These are phyloP conservation scores for Agriopis aurantiaria DNA, from an alignment of 2,888 invertebrate genomes.

Conservation along the genomic window DNA sequence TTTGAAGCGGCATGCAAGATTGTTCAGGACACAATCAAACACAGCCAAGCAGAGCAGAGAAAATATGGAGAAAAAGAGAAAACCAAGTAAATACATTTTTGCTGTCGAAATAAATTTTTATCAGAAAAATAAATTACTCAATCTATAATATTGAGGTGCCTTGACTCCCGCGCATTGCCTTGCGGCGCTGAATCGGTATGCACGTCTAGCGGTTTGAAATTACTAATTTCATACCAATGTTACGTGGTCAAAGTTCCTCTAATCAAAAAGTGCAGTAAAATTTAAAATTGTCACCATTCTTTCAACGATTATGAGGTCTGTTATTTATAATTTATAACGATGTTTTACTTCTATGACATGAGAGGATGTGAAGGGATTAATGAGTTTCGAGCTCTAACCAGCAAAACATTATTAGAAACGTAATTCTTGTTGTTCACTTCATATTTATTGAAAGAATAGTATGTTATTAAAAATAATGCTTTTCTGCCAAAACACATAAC, in stretches of 20 bases:
- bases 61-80: slow-evolving; percentile 92
- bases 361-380: slow-evolving; percentile 24
- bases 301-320: slow-evolving; percentile 61
- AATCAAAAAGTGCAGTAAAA: slow-evolving; percentile 83
- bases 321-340: slow-evolving; percentile 13
- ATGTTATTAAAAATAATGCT: slow-evolving; percentile 71
- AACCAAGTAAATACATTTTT: slow-evolving; percentile 90
- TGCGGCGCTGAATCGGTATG: slow-evolving; percentile 37
- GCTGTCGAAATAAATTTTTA: slow-evolving; percentile 82
- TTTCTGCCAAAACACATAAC: slow-evolving; percentile 81
- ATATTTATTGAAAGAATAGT: slow-evolving; percentile 70
- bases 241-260: slow-evolving; percentile 77
- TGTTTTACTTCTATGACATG: slow-evolving; percentile 10
- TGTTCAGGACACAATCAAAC: slow-evolving; percentile 93
- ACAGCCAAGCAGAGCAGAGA: slow-evolving; percentile 94
- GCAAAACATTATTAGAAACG: slow-evolving; percentile 19
- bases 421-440: neutral
- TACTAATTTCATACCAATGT: slow-evolving; percentile 42
- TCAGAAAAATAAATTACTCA: slow-evolving; percentile 82
- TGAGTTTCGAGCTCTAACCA: slow-evolving; percentile 26
- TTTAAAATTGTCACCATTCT: slow-evolving; percentile 73
- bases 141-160: slow-evolving; percentile 77
- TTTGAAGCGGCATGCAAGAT: slow-evolving; percentile 92
- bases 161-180: slow-evolving; percentile 65
- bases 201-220: slow-evolving; percentile 38